These are phyloP conservation scores for Leptocoma aspasia DNA, from an alignment of 2,113 vertebrate genomes.

Conservation along the genomic window DNA sequence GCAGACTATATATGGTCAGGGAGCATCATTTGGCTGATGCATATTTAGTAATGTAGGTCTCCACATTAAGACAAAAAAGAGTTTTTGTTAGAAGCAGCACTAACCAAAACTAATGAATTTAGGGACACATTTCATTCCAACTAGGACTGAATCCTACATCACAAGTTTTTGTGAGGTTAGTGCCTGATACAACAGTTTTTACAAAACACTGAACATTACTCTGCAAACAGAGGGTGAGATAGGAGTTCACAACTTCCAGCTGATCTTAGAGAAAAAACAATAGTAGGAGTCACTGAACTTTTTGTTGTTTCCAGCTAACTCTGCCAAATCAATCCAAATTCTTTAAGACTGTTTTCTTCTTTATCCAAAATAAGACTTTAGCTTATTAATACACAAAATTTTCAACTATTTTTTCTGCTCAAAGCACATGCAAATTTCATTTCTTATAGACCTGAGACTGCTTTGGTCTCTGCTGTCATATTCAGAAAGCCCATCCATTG, in stretches of 20 bases:
- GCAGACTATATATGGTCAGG: not conserved
- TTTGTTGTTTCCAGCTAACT: not conserved
- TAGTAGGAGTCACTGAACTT: not conserved
- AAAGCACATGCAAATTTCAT: not conserved
- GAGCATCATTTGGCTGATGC: not conserved
- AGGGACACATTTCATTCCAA: not conserved
- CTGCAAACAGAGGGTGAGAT: not conserved
- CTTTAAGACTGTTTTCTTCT: not conserved
- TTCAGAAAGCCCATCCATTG: not conserved
- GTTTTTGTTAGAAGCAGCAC: not conserved
- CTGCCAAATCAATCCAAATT: not conserved
- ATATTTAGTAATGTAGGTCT: not conserved
- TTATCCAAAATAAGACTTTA: not conserved
- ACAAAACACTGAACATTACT: not conserved
- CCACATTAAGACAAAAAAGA: not conserved
- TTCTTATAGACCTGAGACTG: not conserved
- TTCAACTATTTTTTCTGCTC: not conserved
- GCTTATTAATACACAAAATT: not conserved
- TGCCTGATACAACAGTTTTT: not conserved
- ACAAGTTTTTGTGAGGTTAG: not conserved
- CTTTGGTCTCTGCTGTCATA: not conserved
- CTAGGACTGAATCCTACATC: not conserved
- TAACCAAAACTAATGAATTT: not conserved
- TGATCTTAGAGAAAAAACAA: not conserved
- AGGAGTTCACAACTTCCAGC: not conserved